These are phyloP conservation scores for Poeciliopsis gracilis DNA, from an alignment of 2,797 vertebrate species.

Conservation along the genomic window DNA sequence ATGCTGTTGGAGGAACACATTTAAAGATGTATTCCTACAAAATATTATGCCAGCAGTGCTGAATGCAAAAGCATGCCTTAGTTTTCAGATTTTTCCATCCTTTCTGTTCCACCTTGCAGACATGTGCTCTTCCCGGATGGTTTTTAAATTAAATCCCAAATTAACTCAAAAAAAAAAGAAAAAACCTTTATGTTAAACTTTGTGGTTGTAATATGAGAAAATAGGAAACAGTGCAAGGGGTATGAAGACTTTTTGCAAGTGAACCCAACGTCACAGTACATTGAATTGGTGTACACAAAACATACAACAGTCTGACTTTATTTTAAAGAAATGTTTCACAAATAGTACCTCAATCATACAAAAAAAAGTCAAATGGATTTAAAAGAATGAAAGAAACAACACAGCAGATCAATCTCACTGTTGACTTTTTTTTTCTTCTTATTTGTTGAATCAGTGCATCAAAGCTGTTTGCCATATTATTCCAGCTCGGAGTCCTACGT, in stretches of 20 bases:
- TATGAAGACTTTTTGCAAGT: neutral
- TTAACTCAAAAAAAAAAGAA: too few relatives aligned
- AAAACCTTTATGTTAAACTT: neutral
- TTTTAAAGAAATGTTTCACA: neutral
- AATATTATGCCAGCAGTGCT: neutral
- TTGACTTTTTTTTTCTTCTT: slow-evolving; percentile 19
- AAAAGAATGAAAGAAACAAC: neutral
- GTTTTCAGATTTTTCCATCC: neutral
- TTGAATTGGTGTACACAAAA: neutral
- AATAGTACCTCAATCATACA: neutral
- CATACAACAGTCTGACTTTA: neutral
- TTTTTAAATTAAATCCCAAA: neutral
- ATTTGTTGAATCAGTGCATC: slow-evolving; percentile 38
- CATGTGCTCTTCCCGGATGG: neutral
- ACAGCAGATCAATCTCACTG: neutral
- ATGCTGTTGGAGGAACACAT: neutral
- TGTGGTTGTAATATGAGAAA: neutral
- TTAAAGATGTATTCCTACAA: neutral
- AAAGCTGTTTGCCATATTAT: slow-evolving; percentile 35
- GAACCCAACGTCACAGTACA: neutral
- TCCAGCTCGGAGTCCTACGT: slow-evolving; percentile 32
- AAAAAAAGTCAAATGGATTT: neutral
- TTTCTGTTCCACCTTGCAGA: neutral
- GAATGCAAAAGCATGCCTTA: neutral
- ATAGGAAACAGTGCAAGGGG: neutral